Evolutionary conservation across 64 coral and sea anemone genomes (phyloP).

Genomic region (Montipora foliosa): DNA sequence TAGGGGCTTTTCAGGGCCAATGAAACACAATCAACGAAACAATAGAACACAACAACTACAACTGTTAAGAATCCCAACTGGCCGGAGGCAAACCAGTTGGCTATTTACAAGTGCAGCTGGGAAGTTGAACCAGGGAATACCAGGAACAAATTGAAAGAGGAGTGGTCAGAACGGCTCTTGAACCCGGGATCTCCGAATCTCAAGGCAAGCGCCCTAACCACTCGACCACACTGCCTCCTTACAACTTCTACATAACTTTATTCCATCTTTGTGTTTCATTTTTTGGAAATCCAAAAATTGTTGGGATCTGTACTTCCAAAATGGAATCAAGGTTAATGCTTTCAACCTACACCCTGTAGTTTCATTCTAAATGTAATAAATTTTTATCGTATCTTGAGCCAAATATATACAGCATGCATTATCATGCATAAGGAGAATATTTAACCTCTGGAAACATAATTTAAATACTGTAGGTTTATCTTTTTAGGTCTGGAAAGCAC

Average conservation of each 20-base stretch:
- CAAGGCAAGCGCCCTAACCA: too few relatives aligned
- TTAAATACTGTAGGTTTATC: neutral
- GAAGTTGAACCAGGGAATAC: too few relatives aligned
- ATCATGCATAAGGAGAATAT: neutral
- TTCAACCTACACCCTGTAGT: neutral
- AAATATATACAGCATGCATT: neutral
- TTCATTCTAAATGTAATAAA: neutral
- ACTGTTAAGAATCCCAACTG: too few relatives aligned
- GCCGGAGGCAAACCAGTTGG: too few relatives aligned
- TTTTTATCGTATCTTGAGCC: neutral
- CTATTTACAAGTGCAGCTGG: too few relatives aligned
- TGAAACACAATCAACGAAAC: too few relatives aligned
- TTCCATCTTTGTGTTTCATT: neutral
- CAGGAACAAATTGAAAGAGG: too few relatives aligned
- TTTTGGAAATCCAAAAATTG: neutral
- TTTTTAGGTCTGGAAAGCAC: neutral
- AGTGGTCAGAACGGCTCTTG: too few relatives aligned
- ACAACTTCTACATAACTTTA: neutral
- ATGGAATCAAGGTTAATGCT: neutral
- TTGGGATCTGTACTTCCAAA: neutral
- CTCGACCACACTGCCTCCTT: too few relatives aligned
- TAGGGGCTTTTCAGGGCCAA: too few relatives aligned
- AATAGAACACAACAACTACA: too few relatives aligned
- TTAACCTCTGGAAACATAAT: neutral
- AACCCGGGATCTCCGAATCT: too few relatives aligned